A percentile compares a stretch with the other conserved stretches of the same genome.
Evolutionary conservation across 2,797 vertebrate genomes (phyloP).

Genomic region (Acanthurus lineatus): DNA sequence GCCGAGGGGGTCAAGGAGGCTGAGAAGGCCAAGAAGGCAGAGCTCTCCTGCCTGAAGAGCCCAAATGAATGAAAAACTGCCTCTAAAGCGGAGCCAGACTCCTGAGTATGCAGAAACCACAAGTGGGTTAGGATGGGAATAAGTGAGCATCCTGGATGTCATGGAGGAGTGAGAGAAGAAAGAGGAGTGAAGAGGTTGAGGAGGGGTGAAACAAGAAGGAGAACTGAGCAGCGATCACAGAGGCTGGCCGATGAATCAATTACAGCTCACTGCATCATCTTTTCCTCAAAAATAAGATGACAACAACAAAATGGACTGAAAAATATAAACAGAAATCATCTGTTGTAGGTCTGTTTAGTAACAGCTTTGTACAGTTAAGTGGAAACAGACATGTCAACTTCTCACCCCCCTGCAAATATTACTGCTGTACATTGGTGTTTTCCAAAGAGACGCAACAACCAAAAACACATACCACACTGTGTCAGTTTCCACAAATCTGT

Average conservation of each 20-base stretch:
- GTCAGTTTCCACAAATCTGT: no score
- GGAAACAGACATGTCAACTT: no score
- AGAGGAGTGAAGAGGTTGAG: no score
- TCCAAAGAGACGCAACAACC: no score
- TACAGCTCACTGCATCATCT: constrained; percentile 10
- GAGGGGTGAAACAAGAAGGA: background rate
- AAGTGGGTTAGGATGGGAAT: constrained; percentile 33
- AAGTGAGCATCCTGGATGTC: constrained; percentile 38
- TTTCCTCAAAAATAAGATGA: constrained; percentile 11
- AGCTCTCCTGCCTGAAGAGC: constrained; percentile 42
- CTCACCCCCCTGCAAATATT: no score
- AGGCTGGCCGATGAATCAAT: constrained; percentile 9
- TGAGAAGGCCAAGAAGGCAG: background rate
- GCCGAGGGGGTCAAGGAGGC: constrained; percentile 24
- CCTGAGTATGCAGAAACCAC: constrained; percentile 60
- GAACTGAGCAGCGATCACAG: background rate
- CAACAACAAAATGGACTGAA: background rate
- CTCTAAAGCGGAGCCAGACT: constrained; percentile 42
- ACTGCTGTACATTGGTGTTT: no score
- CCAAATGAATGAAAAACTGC: constrained; percentile 40
- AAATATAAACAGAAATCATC: background rate
- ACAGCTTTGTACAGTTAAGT: no score
- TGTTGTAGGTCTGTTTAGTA: background rate
- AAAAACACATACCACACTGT: no score
- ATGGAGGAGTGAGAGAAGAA: background rate